Evolutionary conservation across 2,797 vertebrate species (phyloP), one percentile per base, ranked within the genome.

Genomic region (Tangara arthus): DNA sequence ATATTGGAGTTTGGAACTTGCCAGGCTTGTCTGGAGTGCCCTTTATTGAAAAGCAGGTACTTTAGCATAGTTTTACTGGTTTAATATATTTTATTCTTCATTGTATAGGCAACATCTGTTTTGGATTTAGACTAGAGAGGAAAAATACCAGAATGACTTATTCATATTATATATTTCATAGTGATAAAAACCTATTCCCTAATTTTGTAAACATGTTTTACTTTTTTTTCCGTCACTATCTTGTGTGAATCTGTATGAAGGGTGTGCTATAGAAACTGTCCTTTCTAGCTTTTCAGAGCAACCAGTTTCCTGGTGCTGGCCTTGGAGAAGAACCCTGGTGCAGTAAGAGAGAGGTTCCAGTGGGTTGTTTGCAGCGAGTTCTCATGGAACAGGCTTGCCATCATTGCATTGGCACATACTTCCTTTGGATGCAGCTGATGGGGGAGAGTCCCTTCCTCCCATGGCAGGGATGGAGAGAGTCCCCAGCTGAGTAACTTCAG

Each of bases 351-450:
- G 50, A 60, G 9, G 24, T 47, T 50, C 1, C 35, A 22, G 4
- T 5, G 8, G 6, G 34, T 61, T 12, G 3, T 41, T 76, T 15
- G 34, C 41, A 30, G 32, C n/a, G 56, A 53, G 10, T 44, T 84
- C 60, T 70, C 30, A 4, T 46, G 28, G 44, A 22, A 0, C 3
- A 4, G 34, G 16, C 28, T 87, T 57, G 23, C 20, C 21, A 2
- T 32, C 12, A 0, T 9, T 35, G 17, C 47, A 12, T 20, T 26
- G 44, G 16, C 34, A 2, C 5, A 0, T n/a, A 0, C 10, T 57
- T 44, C 30, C 23, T 52, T 41, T 52, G 57, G 59, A 28, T 5
- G 18, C 9, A 70, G 44, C 26, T 64, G 49, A 5, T 2, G 1
- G 12, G 34, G 13, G 30, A 39, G 28, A 39, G n/a, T 28, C 47